These are phyloP conservation scores for Cinclus cinclus DNA, from an alignment of 2,113 vertebrate species.

Conservation along the genomic window DNA sequence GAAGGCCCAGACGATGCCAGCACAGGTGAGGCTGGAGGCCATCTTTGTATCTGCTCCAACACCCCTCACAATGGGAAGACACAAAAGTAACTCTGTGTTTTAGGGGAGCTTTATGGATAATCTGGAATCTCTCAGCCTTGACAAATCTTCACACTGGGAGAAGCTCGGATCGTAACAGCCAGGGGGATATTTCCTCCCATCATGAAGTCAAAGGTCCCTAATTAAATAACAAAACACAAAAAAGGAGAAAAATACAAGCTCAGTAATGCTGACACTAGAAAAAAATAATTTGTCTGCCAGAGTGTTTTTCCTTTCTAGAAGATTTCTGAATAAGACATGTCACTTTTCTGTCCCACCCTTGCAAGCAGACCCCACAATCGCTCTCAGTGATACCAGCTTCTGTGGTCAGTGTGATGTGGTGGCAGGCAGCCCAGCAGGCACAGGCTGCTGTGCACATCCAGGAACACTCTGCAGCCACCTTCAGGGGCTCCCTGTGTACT, in stretches of 20 bases:
- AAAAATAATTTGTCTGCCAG: background rate
- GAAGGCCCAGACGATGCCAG: constrained; percentile 88
- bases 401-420: rapidly evolving
- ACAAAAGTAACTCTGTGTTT: background rate
- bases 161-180: background rate
- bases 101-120: background rate
- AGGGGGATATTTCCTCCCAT: background rate
- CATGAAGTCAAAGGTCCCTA: constrained; percentile 42
- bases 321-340: background rate
- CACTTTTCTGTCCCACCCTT: background rate
- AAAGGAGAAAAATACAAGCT: background rate
- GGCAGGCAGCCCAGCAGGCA: rapidly evolving
- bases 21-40: constrained; percentile 93
- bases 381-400: background rate
- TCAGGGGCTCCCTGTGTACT: background rate
- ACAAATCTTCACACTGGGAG: background rate
- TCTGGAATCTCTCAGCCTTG: constrained; percentile 1
- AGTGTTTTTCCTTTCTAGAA: background rate
- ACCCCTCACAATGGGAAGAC: background rate
- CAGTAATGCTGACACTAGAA: background rate
- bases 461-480: background rate
- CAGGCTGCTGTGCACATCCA: background rate
- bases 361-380: background rate
- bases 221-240: constrained; percentile 24
- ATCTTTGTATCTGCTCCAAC: constrained; percentile 66